phyloP scores from a whole-genome alignment of 2,797 vertebrate genomes.

The Lithobates sylvaticus region DNA sequence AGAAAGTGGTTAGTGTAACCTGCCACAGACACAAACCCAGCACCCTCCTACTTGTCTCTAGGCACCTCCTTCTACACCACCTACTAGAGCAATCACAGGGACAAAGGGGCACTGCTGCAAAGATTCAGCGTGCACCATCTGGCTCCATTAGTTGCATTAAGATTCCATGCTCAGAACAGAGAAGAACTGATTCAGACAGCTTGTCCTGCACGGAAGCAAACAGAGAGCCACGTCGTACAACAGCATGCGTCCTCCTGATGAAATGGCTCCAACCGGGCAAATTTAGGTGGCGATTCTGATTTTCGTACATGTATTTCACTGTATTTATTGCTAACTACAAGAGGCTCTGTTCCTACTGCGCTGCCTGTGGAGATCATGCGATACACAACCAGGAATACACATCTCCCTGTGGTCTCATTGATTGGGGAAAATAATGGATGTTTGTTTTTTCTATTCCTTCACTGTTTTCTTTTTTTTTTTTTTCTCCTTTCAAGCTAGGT shows the following conservation, averaged over 20 bases:
- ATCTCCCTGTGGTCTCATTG: constrained; percentile 12
- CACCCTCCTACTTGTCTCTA: not conserved
- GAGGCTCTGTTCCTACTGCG: constrained; percentile 44
- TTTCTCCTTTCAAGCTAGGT: not conserved
- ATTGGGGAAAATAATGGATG: constrained; percentile 16
- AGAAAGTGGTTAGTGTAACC: constrained; percentile 47
- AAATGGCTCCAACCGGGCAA: constrained; percentile 41
- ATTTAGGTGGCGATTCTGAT: constrained; percentile 14
- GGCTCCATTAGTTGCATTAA: constrained; percentile 33
- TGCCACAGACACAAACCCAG: constrained; percentile 11
- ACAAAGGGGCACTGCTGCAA: constrained; percentile 22
- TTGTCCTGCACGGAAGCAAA: constrained; percentile 29
- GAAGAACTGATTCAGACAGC: constrained; percentile 18
- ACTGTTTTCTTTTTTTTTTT: not conserved
- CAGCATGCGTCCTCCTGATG: constrained; percentile 18
- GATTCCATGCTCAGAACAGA: constrained; percentile 11
- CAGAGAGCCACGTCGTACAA: constrained; percentile 3
- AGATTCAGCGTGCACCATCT: constrained; percentile 46
- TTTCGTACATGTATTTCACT: constrained; percentile 25
- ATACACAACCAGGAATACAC: constrained; percentile 2
- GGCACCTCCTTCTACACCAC: constrained; percentile 24
- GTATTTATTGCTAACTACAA: constrained; percentile 38
- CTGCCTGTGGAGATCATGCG: constrained; percentile 25
- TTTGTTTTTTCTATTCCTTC: not conserved
- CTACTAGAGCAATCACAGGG: not conserved